Conservation (phyloP, 1,140 invertebrate genomes). For the Propsilocerus akamusi region DNA sequence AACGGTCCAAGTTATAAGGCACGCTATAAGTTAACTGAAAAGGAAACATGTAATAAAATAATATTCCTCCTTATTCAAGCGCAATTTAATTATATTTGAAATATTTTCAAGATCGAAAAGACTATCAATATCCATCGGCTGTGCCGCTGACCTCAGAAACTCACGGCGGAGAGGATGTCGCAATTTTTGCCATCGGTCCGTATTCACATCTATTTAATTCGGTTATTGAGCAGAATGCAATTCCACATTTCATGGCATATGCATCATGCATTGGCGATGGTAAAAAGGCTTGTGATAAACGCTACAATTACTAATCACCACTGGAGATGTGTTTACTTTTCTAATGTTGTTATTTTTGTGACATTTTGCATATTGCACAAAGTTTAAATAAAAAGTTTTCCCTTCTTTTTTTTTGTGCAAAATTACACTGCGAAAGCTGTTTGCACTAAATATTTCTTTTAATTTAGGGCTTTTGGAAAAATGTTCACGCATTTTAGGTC, state of each 20-base stretch:
- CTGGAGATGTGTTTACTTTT: background rate
- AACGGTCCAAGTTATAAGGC: slow-evolving; percentile 33
- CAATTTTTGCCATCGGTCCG: slow-evolving; percentile 41
- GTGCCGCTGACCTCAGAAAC: slow-evolving; percentile 33
- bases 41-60: background rate
- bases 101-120: slow-evolving; percentile 17
- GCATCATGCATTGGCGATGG: slow-evolving; percentile 33
- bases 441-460: too few species aligned
- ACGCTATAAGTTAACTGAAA: background rate
- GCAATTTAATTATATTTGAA: background rate
- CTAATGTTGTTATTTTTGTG: too few species aligned
- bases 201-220: slow-evolving; percentile 53
- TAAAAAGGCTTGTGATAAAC: background rate
- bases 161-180: slow-evolving; percentile 50
- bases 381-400: too few species aligned
- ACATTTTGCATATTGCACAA: too few species aligned
- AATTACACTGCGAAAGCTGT: too few species aligned
- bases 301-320: background rate
- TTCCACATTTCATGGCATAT: slow-evolving; percentile 53
- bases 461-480: too few species aligned
- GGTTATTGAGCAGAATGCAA: slow-evolving; percentile 59
- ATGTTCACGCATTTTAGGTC: too few species aligned
- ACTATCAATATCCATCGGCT: slow-evolving; percentile 29
- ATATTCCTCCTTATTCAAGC: background rate
- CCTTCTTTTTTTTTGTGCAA: too few species aligned